phyloP scores from a whole-genome alignment of 2,888 invertebrate species.

The Herminia tarsipennalis region DNA sequence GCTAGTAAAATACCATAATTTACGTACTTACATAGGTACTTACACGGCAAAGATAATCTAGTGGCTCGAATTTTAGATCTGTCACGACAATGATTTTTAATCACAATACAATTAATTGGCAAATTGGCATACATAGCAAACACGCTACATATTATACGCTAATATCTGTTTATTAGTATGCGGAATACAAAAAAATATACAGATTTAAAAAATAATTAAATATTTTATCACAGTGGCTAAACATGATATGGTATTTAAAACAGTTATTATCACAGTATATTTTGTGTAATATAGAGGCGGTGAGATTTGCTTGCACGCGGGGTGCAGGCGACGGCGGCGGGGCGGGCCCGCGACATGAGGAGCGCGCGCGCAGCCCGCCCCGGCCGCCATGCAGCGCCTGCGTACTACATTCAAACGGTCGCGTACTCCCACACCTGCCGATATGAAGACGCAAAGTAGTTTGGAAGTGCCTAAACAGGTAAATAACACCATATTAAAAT shows the following conservation, averaged over 20 bases:
- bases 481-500: constrained; percentile 14
- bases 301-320: constrained; percentile 51
- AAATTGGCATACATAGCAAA: too few relatives aligned
- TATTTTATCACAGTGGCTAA: constrained; percentile 33
- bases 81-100: too few relatives aligned
- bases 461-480: constrained; percentile 95
- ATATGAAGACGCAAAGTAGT: constrained; percentile 96
- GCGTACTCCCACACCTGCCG: constrained; percentile 94
- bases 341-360: constrained; percentile 79
- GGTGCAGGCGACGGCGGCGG: constrained; percentile 69
- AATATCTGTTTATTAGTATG: too few relatives aligned
- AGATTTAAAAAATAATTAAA: not conserved
- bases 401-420: constrained; percentile 95
- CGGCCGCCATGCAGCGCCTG: constrained; percentile 90
- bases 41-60: too few relatives aligned
- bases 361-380: constrained; percentile 77
- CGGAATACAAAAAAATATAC: not conserved
- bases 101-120: too few relatives aligned
- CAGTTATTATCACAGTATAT: not conserved
- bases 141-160: too few relatives aligned
- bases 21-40: too few relatives aligned
- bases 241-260: not conserved
- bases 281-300: constrained; percentile 44
- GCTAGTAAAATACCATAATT: too few relatives aligned
- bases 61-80: too few relatives aligned